These are phyloP conservation scores for Drosophila takahashii DNA, from an alignment of 1,140 invertebrate species.

Conservation along the genomic window DNA sequence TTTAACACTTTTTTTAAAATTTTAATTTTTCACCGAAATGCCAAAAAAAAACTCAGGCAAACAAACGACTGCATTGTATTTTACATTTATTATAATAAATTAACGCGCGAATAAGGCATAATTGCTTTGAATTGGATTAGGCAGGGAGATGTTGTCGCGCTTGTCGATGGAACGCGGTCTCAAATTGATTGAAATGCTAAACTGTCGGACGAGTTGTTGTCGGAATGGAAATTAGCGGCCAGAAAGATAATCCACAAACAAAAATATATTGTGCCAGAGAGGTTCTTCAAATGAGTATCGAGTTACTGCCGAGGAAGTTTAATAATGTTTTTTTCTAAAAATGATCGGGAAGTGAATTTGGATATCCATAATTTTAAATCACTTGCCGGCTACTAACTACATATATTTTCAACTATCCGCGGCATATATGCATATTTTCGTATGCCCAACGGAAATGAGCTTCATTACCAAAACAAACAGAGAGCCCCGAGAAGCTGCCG, in stretches of 20 bases:
- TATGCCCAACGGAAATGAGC: conserved; percentile 80
- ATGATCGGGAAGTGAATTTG: not conserved
- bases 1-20: conserved; percentile 76
- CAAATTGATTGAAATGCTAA: conserved; percentile 66
- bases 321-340: too few relatives aligned
- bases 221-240: conserved; percentile 35
- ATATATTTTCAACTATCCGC: conserved; percentile 38
- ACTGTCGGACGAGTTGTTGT: conserved; percentile 17
- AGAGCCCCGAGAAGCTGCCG: conserved; percentile 30
- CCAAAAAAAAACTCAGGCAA: not conserved
- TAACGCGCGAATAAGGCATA: conserved; percentile 74
- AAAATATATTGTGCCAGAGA: conserved; percentile 4
- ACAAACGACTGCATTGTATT: conserved; percentile 62
- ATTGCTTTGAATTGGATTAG: conserved; percentile 76
- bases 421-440: conserved; percentile 67
- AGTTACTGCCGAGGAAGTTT: not conserved
- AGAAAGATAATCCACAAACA: conserved; percentile 8
- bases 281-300: not conserved
- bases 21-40: conserved; percentile 56
- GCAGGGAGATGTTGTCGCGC: conserved; percentile 26
- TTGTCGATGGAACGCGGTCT: conserved; percentile 16
- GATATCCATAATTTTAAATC: conserved; percentile 8
- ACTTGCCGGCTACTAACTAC: conserved; percentile 19
- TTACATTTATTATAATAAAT: conserved; percentile 84
- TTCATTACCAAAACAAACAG: conserved; percentile 84